Evolutionary conservation across 2,113 vertebrate species (phyloP).

Genomic region (Bathybates hornii): DNA sequence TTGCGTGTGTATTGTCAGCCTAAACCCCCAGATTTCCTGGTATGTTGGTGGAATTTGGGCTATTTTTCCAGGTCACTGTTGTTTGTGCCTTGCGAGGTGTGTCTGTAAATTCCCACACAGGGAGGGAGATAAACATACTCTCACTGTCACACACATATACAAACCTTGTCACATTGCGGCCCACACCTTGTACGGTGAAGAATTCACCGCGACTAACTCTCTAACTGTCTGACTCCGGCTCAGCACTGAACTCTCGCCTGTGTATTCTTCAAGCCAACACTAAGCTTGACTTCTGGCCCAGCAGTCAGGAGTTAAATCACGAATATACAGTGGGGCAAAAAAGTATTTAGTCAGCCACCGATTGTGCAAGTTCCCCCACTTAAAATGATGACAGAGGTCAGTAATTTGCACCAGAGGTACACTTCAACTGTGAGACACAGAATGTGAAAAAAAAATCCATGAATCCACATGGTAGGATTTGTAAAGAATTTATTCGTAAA

Average conservation of each 20-base stretch:
- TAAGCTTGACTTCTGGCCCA: background rate
- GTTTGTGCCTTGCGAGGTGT: constrained; percentile 67
- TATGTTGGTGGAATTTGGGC: constrained; percentile 68
- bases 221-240: background rate
- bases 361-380: no score
- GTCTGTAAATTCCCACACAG: constrained; percentile 63
- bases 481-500: no score
- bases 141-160: constrained; percentile 37
- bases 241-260: background rate
- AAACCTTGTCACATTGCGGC: constrained; percentile 29
- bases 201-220: background rate
- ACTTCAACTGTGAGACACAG: no score
- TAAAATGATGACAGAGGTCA: no score
- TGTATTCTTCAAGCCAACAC: background rate
- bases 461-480: no score
- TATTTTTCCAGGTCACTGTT: constrained; percentile 69
- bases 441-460: no score
- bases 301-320: background rate
- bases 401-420: no score
- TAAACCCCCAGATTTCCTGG: constrained; percentile 54
- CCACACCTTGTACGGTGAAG: constrained; percentile 28
- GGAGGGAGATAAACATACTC: constrained; percentile 61
- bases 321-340: no score
- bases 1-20: constrained; percentile 45
- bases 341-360: no score